phyloP scores from a whole-genome alignment of 2,888 invertebrate species.

The Callyntrura guangdongensis region DNA sequence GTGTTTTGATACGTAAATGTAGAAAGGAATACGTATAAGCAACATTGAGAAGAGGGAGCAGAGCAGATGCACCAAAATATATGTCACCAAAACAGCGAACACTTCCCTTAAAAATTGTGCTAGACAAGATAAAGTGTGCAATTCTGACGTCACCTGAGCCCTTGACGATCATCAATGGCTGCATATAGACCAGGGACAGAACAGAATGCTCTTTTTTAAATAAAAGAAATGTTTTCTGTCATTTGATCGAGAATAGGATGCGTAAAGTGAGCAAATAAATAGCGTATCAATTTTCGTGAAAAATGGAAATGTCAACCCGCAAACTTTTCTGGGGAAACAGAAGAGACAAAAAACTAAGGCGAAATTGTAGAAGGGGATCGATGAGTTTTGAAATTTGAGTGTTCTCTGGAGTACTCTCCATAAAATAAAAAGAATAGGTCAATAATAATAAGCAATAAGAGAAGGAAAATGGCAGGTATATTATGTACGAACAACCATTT shows the following conservation, averaged over 20 bases:
- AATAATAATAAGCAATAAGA: too few relatives aligned
- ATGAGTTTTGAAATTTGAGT: constrained; percentile 62
- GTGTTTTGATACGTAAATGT: background rate
- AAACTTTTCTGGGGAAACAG: too few relatives aligned
- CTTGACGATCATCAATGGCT: background rate
- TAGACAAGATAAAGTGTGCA: constrained; percentile 50
- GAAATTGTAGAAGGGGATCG: constrained; percentile 40
- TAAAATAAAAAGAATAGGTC: constrained; percentile 34
- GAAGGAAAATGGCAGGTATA: too few relatives aligned
- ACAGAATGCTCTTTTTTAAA: constrained; percentile 44
- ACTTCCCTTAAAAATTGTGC: background rate
- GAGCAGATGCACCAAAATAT: constrained; percentile 44
- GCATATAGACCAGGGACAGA: background rate
- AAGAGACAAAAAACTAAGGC: background rate
- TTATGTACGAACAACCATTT: constrained; percentile 26
- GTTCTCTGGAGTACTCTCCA: background rate
- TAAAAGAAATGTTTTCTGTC: constrained; percentile 26
- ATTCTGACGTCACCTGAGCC: constrained; percentile 60
- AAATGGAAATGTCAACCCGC: constrained; percentile 68
- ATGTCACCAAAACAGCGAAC: background rate
- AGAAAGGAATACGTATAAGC: background rate
- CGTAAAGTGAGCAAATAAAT: background rate
- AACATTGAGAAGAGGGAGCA: background rate
- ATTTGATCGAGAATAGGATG: background rate
- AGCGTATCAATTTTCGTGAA: constrained; percentile 49